A percentile compares a stretch with the other conserved stretches of the same genome.
These are phyloP conservation scores for Macrostomum lignano DNA, from an alignment of 1,140 invertebrate genomes.

Conservation along the genomic window DNA sequence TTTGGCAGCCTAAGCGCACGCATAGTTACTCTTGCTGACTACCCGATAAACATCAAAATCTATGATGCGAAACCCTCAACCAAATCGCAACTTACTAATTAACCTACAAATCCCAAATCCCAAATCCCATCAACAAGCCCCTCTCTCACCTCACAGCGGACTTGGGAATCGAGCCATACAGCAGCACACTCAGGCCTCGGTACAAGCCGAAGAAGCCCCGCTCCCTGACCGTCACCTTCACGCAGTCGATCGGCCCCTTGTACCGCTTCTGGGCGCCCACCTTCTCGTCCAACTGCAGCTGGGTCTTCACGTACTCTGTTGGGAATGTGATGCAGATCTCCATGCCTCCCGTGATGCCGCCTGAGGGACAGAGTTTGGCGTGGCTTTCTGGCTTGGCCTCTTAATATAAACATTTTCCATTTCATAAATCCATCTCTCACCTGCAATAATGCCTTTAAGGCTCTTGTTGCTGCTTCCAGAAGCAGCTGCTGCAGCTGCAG, in stretches of 20 bases:
- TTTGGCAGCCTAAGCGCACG: no score
- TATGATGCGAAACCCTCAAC: no score
- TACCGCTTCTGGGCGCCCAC: constrained; percentile 36
- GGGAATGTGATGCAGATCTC: constrained; percentile 98
- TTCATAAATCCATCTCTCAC: no score
- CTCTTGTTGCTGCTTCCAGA: no score
- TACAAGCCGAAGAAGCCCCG: constrained; percentile 74
- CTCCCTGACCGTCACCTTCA: constrained; percentile 58
- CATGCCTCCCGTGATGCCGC: constrained; percentile 64
- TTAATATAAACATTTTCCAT: no score
- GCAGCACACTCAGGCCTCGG: constrained; percentile 63
- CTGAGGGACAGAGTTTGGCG: no score
- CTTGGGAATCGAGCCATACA: constrained; percentile 88
- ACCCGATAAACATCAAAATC: no score
- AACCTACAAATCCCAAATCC: constrained; percentile 11
- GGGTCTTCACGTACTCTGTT: constrained; percentile 96
- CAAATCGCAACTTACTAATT: no score
- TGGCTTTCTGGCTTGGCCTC: no score
- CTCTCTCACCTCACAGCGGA: constrained; percentile 47
- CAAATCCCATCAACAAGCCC: not conserved
- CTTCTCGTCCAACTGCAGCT: constrained; percentile 83
- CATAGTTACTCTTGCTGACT: no score
- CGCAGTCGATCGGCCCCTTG: constrained; percentile 64
- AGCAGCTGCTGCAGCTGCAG: no score
- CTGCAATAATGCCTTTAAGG: no score